phyloP scores from a whole-genome alignment of 1,140 invertebrate genomes.

The Forficula auricularia region DNA sequence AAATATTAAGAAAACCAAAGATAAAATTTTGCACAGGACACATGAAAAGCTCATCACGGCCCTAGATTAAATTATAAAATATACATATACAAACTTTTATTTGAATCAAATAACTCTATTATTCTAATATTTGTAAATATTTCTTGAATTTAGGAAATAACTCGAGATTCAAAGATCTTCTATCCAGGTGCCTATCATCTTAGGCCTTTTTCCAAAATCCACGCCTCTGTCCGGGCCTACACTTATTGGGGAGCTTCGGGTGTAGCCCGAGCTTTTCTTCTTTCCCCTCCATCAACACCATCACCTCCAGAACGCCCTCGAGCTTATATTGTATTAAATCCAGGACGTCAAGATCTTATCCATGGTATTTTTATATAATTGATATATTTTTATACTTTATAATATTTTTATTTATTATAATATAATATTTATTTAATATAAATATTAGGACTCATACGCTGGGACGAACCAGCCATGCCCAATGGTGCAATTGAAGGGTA shows the following conservation, averaged over 20 bases:
- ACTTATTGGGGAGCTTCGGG: conserved; percentile 66
- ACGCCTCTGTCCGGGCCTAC: conserved; percentile 54
- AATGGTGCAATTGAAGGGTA: conserved; percentile 62
- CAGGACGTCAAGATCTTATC: conserved; percentile 15
- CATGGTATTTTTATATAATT: conserved; percentile 7
- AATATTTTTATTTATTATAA: too few species aligned
- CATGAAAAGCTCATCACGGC: too few species aligned
- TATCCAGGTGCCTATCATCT: too few species aligned
- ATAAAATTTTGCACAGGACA: too few species aligned
- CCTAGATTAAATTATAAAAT: too few species aligned
- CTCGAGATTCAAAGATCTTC: background rate
- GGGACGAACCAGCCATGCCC: conserved; percentile 48
- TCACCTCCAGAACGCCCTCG: conserved; percentile 47
- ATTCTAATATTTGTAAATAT: too few species aligned
- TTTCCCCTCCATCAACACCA: conserved; percentile 52
- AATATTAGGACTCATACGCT: conserved; percentile 29
- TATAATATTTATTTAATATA: too few species aligned
- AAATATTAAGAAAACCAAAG: too few species aligned
- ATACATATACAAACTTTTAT: too few species aligned
- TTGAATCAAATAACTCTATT: too few species aligned
- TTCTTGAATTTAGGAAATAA: background rate
- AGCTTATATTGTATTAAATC: conserved; percentile 39
- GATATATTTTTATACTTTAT: too few species aligned
- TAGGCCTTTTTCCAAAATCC: conserved; percentile 45
- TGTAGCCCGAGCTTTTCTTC: conserved; percentile 33